These are phyloP conservation scores for Brachyrhaphis roseni DNA, from an alignment of 2,797 vertebrate species.

Conservation along the genomic window DNA sequence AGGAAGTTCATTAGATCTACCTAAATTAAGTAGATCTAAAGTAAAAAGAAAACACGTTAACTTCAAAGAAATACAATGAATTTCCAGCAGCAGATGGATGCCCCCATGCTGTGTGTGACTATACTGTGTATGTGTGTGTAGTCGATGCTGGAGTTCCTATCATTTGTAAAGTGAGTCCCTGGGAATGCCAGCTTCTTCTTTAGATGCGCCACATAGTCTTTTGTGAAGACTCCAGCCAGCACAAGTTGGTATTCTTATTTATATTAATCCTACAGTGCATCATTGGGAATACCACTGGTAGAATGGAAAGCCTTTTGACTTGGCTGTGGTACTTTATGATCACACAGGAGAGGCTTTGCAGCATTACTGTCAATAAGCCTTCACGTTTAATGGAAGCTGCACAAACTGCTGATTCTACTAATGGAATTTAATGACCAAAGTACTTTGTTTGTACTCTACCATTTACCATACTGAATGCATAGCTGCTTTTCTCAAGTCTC, in stretches of 20 bases:
- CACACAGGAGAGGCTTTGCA: neutral
- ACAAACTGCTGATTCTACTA: conserved; percentile 38
- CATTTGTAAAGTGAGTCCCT: conserved; percentile 42
- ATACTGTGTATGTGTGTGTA: neutral
- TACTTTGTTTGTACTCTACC: conserved; percentile 3
- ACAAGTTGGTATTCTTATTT: conserved; percentile 59
- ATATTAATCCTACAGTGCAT: conserved; percentile 64
- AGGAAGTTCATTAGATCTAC: conserved; percentile 66
- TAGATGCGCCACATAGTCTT: conserved; percentile 60
- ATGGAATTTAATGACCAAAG: conserved; percentile 43
- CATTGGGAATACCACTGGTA: conserved; percentile 42
- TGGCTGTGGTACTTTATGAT: conserved; percentile 32
- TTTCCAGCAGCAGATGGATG: conserved; percentile 41
- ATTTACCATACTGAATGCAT: conserved; percentile 5
- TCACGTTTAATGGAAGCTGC: conserved; percentile 44
- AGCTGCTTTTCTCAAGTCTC: neutral
- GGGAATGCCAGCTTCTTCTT: conserved; percentile 53
- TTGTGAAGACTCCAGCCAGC: conserved; percentile 66
- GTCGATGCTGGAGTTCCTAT: conserved; percentile 24
- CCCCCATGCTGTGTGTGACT: neutral
- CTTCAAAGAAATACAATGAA: conserved; percentile 42
- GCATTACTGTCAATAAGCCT: conserved; percentile 33
- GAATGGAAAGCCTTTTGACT: conserved; percentile 39
- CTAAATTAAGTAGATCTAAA: conserved; percentile 25
- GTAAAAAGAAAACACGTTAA: neutral